Base-by-base conservation (phyloP, 2,113 vertebrate genomes). In the Oxyura jamaicensis region DNA sequence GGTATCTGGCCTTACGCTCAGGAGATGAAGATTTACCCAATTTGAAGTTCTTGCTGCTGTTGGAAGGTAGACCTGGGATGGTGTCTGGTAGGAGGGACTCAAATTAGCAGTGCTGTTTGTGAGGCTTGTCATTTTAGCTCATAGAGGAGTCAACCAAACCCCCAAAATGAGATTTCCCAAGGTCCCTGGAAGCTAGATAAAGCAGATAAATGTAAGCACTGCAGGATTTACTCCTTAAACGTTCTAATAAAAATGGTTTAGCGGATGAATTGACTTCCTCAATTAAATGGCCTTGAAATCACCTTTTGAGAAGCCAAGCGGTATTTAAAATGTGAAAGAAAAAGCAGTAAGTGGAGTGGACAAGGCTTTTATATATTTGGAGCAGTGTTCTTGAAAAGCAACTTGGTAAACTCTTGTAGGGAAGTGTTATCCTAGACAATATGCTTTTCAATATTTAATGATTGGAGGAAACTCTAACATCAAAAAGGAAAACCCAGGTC, bases 271-370 rank as follows among this genome's bases (percentile, higher is more conserved):
- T 85, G 39, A 48, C 74, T 95, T 91, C 53, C 50, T 93, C 84
- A 91, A 62, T 95, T 79, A 87, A 81, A 58, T 87, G 81, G 74
- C 89, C 81, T 94, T 85, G 82, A 60, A 91, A 73, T 95, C 94
- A 91, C 84, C 78, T 95, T 93, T 85, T 73, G 87, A 58, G 87
- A 91, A 85, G 78, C 21, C 35, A 65, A 62, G 58, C 0, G 0
- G 42, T 65, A 48, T 36, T 79, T 91, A 65, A 85, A 84, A 55
- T 4, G 28, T 60, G 60, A 83, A 72, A 86, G 69, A 18, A 63
- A 68, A 60, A 78, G 14, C 86, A 46, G 50, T 3, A 41, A 86
- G 65, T 35, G 59, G 42, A 18, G 55, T 26, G 73, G 36, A 36
- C 39, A 12, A 58, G 77, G 41, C 44, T 56, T 68, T 73, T 2